Evolutionary conservation across 2,797 vertebrate genomes (phyloP).

Genomic region (Menidia menidia): DNA sequence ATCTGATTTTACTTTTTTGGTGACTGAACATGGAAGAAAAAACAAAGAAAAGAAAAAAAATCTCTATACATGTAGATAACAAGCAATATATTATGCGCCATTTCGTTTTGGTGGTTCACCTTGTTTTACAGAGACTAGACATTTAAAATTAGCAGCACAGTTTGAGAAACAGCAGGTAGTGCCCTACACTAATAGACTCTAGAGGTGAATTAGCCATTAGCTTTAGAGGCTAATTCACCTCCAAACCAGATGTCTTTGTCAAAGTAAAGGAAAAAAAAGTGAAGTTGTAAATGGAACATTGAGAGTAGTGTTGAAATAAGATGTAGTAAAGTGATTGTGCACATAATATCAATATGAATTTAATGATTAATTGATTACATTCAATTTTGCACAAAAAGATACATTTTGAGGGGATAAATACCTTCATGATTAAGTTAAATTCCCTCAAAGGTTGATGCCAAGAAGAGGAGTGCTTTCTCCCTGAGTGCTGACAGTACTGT

Average conservation of each 20-base stretch:
- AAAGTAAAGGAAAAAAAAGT: constrained; percentile 61
- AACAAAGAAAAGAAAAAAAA: constrained; percentile 17
- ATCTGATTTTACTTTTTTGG: constrained; percentile 53
- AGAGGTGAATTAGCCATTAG: constrained; percentile 81
- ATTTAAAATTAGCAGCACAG: constrained; percentile 79
- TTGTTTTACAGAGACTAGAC: constrained; percentile 64
- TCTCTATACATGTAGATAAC: constrained; percentile 1
- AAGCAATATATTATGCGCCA: constrained; percentile 32
- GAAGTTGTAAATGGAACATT: constrained; percentile 49
- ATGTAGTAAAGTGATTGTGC: constrained; percentile 16
- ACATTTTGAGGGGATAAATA: too few species aligned
- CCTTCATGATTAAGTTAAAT: constrained; percentile 3
- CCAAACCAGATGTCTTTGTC: constrained; percentile 75
- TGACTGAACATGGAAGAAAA: constrained; percentile 46
- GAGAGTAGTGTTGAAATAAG: constrained; percentile 4
- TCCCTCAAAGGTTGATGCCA: constrained; percentile 12
- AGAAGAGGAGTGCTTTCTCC: constrained; percentile 33
- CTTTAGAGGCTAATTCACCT: constrained; percentile 79
- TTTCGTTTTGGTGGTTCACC: constrained; percentile 66
- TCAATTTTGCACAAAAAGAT: too few species aligned
- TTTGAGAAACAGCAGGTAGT: constrained; percentile 78
- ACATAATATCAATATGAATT: background rate
- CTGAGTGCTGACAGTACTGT: constrained; percentile 11
- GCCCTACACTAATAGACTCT: constrained; percentile 72
- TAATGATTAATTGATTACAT: too few species aligned